These are phyloP conservation scores for Zoanthus sociatus DNA, from an alignment of 92 coral and sea anemone species.

Conservation along the genomic window DNA sequence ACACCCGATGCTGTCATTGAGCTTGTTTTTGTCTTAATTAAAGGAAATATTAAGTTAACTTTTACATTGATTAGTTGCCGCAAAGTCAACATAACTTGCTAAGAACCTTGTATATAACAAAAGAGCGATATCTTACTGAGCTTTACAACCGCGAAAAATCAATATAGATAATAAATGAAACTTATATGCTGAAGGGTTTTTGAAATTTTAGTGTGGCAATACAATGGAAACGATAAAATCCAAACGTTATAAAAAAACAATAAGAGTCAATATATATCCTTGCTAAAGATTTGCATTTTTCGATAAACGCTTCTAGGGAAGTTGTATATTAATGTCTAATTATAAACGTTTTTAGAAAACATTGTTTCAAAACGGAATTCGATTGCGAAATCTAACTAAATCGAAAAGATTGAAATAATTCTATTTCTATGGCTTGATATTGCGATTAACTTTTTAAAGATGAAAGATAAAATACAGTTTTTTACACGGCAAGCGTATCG, in stretches of 20 bases:
- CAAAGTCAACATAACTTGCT: conserved; percentile 6
- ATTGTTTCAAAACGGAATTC: too few species aligned
- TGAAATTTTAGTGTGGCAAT: too few species aligned
- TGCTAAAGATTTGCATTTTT: not conserved
- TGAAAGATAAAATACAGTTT: too few species aligned
- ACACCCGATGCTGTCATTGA: not conserved
- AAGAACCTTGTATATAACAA: not conserved
- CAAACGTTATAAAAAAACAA: not conserved
- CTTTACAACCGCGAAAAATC: not conserved
- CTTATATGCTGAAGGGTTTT: not conserved
- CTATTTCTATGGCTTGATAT: too few species aligned
- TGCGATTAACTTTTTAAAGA: too few species aligned
- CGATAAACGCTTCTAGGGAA: not conserved
- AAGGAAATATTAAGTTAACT: conserved; percentile 15
- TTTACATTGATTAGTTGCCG: not conserved
- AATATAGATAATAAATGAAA: not conserved
- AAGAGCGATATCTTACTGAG: not conserved
- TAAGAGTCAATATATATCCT: not conserved
- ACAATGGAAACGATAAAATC: not conserved
- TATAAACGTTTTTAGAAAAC: too few species aligned
- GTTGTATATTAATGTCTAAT: not conserved
- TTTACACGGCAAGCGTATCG: too few species aligned
- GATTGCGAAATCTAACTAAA: too few species aligned
- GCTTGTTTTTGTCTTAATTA: not conserved
- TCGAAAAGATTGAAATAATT: too few species aligned